Base-by-base conservation (phyloP, 2,888 invertebrate species). In the Pollenia labialis region DNA sequence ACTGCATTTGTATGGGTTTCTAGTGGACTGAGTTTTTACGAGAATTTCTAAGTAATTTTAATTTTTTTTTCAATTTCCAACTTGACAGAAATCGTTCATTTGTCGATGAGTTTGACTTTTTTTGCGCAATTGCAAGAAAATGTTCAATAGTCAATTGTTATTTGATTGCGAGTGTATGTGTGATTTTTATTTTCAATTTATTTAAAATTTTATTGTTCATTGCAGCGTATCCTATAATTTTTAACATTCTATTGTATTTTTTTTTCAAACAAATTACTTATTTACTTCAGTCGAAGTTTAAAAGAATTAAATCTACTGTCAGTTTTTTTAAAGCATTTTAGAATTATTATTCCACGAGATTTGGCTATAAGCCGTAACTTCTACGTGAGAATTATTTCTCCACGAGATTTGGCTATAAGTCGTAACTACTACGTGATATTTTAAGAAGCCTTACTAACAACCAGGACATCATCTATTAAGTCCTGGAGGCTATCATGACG, bases 71-170 rank as follows among this genome's bases (percentile, higher is more conserved):
- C 52, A 62, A 32, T 32, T 44, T 32, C 32, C 50, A 64, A 64
- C 79, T 85, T 86, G 86, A 80, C 80, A 85, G 80, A 80, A 80
- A 80, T 85, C 85, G 85, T 80, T 85, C 85, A 79, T n/a, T 77
- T 46, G 68, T 52, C 46, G 46, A 42, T 48, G 40, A 32, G 54
- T 71, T 46, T 71, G 18, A 58, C 50, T 56, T 71, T 69, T 52
- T 60, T 42, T 46, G 52, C 4, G 14, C 14, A n/a, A 32, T 74
- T 40, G 60, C n/a, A 60, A 74, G 18, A 74, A 46, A 74, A 18
- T 48, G 32, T 74, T 16, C 74, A 60, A 60, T 60, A 50, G 18
- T 50, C 40, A 46, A 62, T 75, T 52, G 74, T 58, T 74, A 56
- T 74, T 74, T 58, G 48, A 32, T 74, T 74, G 44, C 16, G 14